Base-by-base conservation (phyloP, 2,113 vertebrate species). In the Loxodonta africana region DNA sequence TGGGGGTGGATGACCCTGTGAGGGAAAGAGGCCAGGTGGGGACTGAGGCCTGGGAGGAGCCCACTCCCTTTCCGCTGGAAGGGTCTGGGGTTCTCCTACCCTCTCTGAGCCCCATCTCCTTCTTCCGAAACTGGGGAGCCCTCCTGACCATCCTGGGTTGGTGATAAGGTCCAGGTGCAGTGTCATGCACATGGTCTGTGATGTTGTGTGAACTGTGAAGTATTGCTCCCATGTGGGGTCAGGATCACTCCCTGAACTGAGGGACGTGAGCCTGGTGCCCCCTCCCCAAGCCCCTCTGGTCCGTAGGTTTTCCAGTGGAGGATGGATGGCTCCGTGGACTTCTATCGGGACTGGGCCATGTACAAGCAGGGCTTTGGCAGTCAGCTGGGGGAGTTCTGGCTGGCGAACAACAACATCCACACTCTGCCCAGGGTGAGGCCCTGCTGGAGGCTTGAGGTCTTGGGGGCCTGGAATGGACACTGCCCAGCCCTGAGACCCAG, bases 291-390 rank as follows among this genome's bases (percentile, higher is more conserved):
- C 0, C 73, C 25, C 21, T 25, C 0, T 65, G 5, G 51, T 33
- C 77, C 80, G n/a, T 83, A 98, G 97, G 98, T 98, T 81, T 98
- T 98, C 95, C 98, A 98, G 95, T 74, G 97, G 18, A 46, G 93
- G 71, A 62, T 60, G 0, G 98, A 98, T 0, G 98, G 98, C 28
- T 98, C 98, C 0, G 98, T 98, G 97, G 97, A 98, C 95, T 98
- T 98, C 96, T 93, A 95, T 46, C 74, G 82, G 90, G 97, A 98
- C 0, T 98, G 98, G 98, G 69, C 85, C 1, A 77, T 93, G 0
- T 98, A 98, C 83, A 98, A 98, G 94, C 37, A 0, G 76, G 98
- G 98, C 44, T 98, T 99, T 10, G 98, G 98, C 91, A 98, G 96
- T 37, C 98, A 97, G 82, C 93, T 98, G 63, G 97, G 96, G 0